Percentiles rank a stretch among this genome's conserved stretches.
phyloP scores from a whole-genome alignment of 2,888 invertebrate species.

The Nebria salina region DNA sequence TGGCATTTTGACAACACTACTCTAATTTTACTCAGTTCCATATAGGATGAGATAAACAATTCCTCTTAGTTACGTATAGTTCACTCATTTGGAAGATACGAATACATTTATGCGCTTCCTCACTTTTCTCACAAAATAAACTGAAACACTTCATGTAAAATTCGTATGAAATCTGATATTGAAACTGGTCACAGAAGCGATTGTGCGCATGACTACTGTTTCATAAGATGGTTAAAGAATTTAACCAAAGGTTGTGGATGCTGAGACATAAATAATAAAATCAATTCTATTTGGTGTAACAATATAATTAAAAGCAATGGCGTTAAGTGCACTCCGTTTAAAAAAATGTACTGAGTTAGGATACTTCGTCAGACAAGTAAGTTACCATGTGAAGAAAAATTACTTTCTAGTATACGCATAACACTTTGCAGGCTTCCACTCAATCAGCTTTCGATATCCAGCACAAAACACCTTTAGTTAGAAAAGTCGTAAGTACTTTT shows the following conservation, averaged over 20 bases:
- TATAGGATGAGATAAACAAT: not conserved
- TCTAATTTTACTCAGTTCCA: slow-evolving; percentile 16
- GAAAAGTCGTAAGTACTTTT: slow-evolving; percentile 63
- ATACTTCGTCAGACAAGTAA: slow-evolving; percentile 31
- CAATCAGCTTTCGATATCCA: slow-evolving; percentile 74
- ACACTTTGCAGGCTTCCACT: slow-evolving; percentile 61
- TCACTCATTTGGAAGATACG: not conserved
- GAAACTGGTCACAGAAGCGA: slow-evolving; percentile 10
- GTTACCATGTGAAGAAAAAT: slow-evolving; percentile 8
- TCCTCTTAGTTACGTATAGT: not conserved
- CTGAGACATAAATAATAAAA: slow-evolving; percentile 23
- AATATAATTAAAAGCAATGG: slow-evolving; percentile 20
- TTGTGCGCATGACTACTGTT: slow-evolving; percentile 38
- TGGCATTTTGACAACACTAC: slow-evolving; percentile 39
- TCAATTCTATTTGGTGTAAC: not conserved
- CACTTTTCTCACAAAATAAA: slow-evolving; percentile 15
- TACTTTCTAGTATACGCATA: slow-evolving; percentile 44
- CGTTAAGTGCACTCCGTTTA: slow-evolving; percentile 31
- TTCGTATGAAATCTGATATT: slow-evolving; percentile 36
- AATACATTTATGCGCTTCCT: not conserved
- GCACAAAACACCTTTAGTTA: slow-evolving; percentile 67
- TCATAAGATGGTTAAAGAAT: slow-evolving; percentile 31
- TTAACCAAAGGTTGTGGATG: slow-evolving; percentile 19
- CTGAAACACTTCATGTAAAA: not conserved
- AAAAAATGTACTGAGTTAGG: slow-evolving; percentile 36